phyloP scores from a whole-genome alignment of 2,888 invertebrate genomes.

The Watsonalla cultraria region DNA sequence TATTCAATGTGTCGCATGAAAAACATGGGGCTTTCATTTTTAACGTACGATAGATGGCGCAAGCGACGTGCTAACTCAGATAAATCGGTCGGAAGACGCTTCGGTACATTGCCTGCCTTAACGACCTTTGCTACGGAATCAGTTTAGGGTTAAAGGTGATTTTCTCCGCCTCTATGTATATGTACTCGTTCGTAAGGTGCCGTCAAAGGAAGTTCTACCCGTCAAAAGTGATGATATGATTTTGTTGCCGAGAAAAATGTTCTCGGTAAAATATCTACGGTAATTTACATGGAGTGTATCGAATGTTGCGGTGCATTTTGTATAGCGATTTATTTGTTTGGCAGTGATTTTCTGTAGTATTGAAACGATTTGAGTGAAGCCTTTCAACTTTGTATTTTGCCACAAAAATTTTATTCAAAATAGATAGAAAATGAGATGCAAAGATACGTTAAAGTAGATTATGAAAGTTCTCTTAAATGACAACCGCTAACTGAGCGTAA shows the following conservation, averaged over 20 bases:
- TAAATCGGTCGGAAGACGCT: constrained; percentile 69
- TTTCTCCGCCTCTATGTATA: constrained; percentile 39
- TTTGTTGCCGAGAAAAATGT: constrained; percentile 10
- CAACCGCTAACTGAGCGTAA: background rate
- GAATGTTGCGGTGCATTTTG: background rate
- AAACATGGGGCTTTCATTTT: constrained; percentile 69
- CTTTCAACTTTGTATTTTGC: too few relatives aligned
- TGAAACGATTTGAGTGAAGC: too few relatives aligned
- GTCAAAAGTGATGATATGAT: constrained; percentile 25
- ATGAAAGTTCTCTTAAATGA: too few relatives aligned
- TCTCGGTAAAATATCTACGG: background rate
- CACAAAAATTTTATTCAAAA: too few relatives aligned
- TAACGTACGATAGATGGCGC: constrained; percentile 61
- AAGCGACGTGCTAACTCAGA: constrained; percentile 46
- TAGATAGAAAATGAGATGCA: too few relatives aligned
- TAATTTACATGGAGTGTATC: background rate
- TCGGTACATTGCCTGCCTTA: constrained; percentile 72
- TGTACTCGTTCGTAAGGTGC: constrained; percentile 18
- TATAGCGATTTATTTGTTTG: background rate
- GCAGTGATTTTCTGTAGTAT: too few relatives aligned
- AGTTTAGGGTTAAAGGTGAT: constrained; percentile 70
- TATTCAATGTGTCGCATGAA: constrained; percentile 61
- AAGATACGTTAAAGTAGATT: too few relatives aligned
- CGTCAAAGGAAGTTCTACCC: constrained; percentile 31
- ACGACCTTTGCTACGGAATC: constrained; percentile 67